These are phyloP conservation scores for Apostichopus parvimensis DNA, from an alignment of 35 echinoderm and acorn worm genomes.

Conservation along the genomic window DNA sequence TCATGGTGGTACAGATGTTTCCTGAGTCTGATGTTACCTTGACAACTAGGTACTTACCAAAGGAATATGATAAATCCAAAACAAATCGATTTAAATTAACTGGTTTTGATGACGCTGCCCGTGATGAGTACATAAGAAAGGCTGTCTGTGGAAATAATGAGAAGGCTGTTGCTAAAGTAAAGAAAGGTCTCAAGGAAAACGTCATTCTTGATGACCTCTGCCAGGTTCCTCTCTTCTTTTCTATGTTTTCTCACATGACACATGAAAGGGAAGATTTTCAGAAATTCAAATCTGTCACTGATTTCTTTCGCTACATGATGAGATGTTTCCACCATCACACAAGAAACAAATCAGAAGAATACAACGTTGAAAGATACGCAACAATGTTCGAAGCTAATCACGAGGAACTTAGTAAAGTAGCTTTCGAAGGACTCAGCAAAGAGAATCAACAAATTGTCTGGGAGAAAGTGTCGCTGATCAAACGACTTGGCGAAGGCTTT, in stretches of 20 bases:
- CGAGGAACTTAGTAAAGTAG: background rate
- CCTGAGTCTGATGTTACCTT: background rate
- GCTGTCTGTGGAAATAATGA: background rate
- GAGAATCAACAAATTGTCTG: background rate
- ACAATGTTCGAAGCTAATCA: background rate
- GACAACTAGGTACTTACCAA: slow-evolving; percentile 20
- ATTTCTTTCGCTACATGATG: background rate
- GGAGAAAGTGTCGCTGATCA: background rate
- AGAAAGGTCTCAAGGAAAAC: no score
- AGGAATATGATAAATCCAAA: background rate
- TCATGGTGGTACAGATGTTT: no score
- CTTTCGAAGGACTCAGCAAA: background rate
- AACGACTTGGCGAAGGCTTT: background rate
- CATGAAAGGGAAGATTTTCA: no score
- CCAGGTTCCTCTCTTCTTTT: no score
- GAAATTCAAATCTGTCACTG: background rate
- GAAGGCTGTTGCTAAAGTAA: no score
- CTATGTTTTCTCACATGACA: no score
- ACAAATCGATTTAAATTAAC: background rate
- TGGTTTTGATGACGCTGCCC: background rate
- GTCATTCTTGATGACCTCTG: no score
- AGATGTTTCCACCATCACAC: background rate
- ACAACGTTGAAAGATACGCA: background rate
- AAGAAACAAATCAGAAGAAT: background rate
- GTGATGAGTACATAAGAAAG: background rate